These are phyloP conservation scores for Beaufortia kweichowensis DNA, from an alignment of 2,113 vertebrate species.

Conservation along the genomic window DNA sequence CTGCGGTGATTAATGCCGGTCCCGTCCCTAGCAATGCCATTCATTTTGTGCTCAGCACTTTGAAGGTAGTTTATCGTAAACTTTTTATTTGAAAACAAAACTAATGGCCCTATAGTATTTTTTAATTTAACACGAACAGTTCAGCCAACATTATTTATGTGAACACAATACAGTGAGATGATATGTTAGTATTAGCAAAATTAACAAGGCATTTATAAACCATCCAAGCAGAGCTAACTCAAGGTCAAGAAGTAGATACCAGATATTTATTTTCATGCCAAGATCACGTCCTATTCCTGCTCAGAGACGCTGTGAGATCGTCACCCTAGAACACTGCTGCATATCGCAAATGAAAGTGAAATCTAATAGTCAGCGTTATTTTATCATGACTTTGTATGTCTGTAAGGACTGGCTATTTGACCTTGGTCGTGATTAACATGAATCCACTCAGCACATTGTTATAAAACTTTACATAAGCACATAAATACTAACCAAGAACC, in stretches of 20 bases:
- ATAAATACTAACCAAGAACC: slow-evolving; percentile 53
- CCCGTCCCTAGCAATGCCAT: slow-evolving; percentile 9
- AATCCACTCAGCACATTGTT: slow-evolving; percentile 56
- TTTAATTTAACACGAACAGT: neutral
- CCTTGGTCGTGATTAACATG: slow-evolving; percentile 17
- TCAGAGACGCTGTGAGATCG: neutral
- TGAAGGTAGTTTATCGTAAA: slow-evolving; percentile 11
- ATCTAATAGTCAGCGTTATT: slow-evolving; percentile 6
- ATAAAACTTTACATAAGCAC: slow-evolving; percentile 32
- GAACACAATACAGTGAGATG: neutral
- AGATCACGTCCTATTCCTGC: neutral
- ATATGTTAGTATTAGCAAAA: slow-evolving; percentile 2
- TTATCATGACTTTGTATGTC: slow-evolving; percentile 27
- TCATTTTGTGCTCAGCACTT: slow-evolving; percentile 31
- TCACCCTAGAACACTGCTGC: neutral
- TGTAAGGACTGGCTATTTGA: neutral
- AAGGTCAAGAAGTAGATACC: neutral
- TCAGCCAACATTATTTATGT: neutral
- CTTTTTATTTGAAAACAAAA: slow-evolving; percentile 6
- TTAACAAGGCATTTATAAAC: neutral
- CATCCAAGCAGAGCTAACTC: neutral
- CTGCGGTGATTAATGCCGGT: slow-evolving; percentile 17
- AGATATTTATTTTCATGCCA: neutral
- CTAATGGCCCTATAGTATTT: neutral
- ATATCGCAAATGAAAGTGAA: neutral